A percentile compares a stretch with the other conserved stretches of the same genome.
Evolutionary conservation across 1,140 invertebrate species (phyloP).

Genomic region (Camponotus vicinus): DNA sequence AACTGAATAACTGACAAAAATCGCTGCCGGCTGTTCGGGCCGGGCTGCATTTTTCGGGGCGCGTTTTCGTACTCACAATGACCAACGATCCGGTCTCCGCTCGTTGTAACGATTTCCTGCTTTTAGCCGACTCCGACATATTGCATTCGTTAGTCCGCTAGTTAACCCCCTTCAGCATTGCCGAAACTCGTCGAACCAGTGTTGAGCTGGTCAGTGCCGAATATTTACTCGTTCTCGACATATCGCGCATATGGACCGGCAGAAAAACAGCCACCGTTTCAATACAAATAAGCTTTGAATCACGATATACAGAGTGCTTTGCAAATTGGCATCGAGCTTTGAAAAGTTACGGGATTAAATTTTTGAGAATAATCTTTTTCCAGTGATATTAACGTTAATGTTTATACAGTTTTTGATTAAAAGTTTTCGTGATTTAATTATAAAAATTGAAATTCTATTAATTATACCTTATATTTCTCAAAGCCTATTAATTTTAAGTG

Average conservation of each 20-base stretch:
- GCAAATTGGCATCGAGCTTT: constrained; percentile 23
- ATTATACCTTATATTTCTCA: not conserved
- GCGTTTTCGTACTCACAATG: constrained; percentile 80
- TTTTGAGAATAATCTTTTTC: not conserved
- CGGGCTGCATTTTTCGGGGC: constrained; percentile 81
- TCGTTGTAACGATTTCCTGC: constrained; percentile 67
- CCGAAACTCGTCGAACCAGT: constrained; percentile 57
- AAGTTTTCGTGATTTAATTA: not conserved
- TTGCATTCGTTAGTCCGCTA: constrained; percentile 79
- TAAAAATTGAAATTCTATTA: not conserved
- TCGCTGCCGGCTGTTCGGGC: constrained; percentile 82
- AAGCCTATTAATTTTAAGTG: not conserved
- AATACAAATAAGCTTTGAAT: not conserved
- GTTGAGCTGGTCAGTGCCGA: constrained; percentile 71
- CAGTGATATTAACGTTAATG: not conserved
- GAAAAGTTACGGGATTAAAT: not conserved
- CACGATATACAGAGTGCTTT: not conserved
- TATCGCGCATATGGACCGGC: constrained; percentile 33
- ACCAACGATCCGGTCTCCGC: constrained; percentile 60
- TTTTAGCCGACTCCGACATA: constrained; percentile 76
- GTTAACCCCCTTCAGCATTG: constrained; percentile 65
- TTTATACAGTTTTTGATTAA: not conserved
- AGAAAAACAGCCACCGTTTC: constrained; percentile 36
- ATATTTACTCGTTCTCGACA: constrained; percentile 60
- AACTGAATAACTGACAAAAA: constrained; percentile 85